A percentile compares a stretch with the other conserved stretches of the same genome.
Evolutionary conservation across 2,797 vertebrate species (phyloP).

Genomic region (Crossoptilon crossoptilon): DNA sequence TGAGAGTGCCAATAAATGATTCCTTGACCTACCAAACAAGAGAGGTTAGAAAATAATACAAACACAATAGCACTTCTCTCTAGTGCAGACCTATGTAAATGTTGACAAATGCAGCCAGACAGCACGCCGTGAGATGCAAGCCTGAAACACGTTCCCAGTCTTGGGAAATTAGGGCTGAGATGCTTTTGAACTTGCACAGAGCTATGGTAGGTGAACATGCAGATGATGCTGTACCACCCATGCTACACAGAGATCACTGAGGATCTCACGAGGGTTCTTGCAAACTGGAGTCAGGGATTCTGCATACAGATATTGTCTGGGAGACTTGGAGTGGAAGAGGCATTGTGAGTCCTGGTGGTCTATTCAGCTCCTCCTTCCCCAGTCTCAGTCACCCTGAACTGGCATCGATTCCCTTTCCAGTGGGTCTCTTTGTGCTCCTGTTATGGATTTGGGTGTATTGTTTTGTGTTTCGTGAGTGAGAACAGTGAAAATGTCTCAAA

Average conservation of each 20-base stretch:
- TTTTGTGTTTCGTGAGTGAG: neutral
- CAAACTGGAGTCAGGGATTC: neutral
- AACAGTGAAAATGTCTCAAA: neutral
- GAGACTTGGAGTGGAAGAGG: neutral
- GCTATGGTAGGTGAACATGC: neutral
- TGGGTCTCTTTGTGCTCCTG: neutral
- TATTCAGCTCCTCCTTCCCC: neutral
- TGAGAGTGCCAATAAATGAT: neutral
- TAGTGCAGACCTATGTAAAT: neutral
- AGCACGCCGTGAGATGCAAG: neutral
- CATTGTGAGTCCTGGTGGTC: neutral
- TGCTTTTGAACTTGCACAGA: neutral
- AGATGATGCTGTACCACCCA: neutral
- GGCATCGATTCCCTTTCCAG: neutral
- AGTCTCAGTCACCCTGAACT: neutral
- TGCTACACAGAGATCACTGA: neutral
- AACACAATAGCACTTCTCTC: neutral
- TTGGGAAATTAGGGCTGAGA: neutral
- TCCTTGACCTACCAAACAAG: constrained; percentile 4
- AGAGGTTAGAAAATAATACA: neutral
- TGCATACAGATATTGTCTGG: neutral
- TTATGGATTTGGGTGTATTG: neutral
- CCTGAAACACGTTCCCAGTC: neutral
- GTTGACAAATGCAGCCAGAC: neutral
- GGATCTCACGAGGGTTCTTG: neutral